Evolutionary conservation across 1,140 invertebrate species (phyloP).

Genomic region (Limonius californicus): DNA sequence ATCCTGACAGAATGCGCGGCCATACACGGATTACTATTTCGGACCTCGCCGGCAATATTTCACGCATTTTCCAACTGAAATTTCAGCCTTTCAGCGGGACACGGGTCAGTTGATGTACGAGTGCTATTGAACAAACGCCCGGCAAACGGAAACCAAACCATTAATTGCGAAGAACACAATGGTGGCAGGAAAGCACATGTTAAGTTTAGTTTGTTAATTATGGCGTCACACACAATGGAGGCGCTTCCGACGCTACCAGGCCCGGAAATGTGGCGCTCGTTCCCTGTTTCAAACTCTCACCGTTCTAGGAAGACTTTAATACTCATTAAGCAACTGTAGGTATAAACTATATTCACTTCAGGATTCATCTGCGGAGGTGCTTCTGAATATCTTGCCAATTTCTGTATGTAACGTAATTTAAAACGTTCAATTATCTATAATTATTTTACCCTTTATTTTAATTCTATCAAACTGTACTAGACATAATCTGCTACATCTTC

Average conservation of each 20-base stretch:
- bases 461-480: too few relatives aligned
- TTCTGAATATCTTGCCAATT: too few relatives aligned
- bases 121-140: slow-evolving; percentile 41
- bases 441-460: too few relatives aligned
- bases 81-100: slow-evolving; percentile 25
- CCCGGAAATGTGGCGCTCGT: slow-evolving; percentile 45
- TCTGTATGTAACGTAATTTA: too few relatives aligned
- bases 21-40: background rate
- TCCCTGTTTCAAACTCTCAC: slow-evolving; percentile 39
- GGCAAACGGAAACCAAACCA: slow-evolving; percentile 42
- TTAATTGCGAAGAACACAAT: slow-evolving; percentile 48
- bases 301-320: slow-evolving; percentile 23
- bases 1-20: too few relatives aligned
- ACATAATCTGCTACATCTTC: too few relatives aligned
- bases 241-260: slow-evolving; percentile 40
- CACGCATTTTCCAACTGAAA: slow-evolving; percentile 36
- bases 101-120: slow-evolving; percentile 45
- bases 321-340: slow-evolving; percentile 18
- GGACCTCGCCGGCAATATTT: slow-evolving; percentile 24
- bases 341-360: background rate
- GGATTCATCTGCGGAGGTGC: background rate
- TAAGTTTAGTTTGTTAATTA: slow-evolving; percentile 51
- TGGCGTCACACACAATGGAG: slow-evolving; percentile 46
- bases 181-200: slow-evolving; percentile 50
- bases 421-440: too few relatives aligned